Conservation (phyloP, 2,113 vertebrate species). For the Limnothrissa miodon region DNA sequence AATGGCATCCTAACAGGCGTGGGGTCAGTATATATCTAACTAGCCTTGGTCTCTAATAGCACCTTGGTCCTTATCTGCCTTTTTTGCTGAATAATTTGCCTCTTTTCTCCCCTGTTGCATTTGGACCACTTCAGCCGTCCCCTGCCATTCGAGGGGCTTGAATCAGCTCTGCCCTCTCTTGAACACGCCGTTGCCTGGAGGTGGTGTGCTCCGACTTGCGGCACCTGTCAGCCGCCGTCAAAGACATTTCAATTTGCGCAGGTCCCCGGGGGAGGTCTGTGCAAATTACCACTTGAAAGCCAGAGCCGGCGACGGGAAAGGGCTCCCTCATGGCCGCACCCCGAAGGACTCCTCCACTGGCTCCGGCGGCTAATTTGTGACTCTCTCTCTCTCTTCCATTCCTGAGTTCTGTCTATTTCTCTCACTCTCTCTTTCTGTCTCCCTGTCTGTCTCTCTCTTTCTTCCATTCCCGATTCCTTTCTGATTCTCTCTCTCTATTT, state of each 20-base stretch:
- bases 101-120: background rate
- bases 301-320: slow-evolving; percentile 45
- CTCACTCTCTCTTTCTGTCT: background rate
- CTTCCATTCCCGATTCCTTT: background rate
- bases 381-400: background rate
- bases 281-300: slow-evolving; percentile 72
- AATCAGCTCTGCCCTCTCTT: slow-evolving; percentile 2
- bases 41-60: slow-evolving; percentile 3
- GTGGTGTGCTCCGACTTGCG: slow-evolving; percentile 53
- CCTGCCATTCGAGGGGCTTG: background rate
- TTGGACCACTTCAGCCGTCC: background rate
- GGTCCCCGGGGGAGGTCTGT: slow-evolving; percentile 51
- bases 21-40: background rate
- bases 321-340: slow-evolving; percentile 50
- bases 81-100: background rate
- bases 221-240: slow-evolving; percentile 56
- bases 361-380: background rate
- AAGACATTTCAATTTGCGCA: slow-evolving; percentile 71
- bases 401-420: background rate
- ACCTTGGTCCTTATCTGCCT: background rate
- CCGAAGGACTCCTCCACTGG: slow-evolving; percentile 35
- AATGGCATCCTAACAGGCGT: background rate
- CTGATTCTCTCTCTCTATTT: background rate
- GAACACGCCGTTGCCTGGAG: slow-evolving; percentile 37
- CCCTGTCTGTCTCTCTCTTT: slow-evolving; percentile 10